phyloP scores from a whole-genome alignment of 1,140 invertebrate species.

The Lasioglossum albipes region DNA sequence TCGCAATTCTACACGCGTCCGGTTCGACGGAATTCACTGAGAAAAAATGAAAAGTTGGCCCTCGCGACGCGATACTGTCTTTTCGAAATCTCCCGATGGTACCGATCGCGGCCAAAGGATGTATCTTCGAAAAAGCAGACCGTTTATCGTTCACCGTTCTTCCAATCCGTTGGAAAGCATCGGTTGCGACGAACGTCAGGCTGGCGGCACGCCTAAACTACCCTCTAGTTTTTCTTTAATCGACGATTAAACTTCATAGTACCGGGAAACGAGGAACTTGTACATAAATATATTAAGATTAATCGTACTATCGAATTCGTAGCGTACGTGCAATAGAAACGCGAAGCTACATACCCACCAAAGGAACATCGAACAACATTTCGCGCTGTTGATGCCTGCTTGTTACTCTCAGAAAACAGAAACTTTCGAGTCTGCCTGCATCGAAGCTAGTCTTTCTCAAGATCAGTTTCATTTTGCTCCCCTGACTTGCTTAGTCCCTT shows the following conservation, averaged over 20 bases:
- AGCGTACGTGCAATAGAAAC: constrained; percentile 31
- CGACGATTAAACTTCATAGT: constrained; percentile 67
- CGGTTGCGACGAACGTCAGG: neutral
- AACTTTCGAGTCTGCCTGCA: too few species aligned
- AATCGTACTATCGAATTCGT: constrained; percentile 72
- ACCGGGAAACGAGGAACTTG: constrained; percentile 77
- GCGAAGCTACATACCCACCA: too few species aligned
- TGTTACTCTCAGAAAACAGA: too few species aligned
- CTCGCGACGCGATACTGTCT: neutral
- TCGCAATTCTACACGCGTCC: neutral
- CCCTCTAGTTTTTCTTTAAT: constrained; percentile 47
- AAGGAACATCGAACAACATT: too few species aligned
- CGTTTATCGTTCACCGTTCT: neutral
- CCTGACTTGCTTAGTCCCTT: too few species aligned
- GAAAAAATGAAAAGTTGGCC: neutral
- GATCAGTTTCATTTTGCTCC: too few species aligned
- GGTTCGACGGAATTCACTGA: neutral
- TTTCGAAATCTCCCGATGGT: neutral
- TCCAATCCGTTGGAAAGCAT: neutral
- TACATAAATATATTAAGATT: constrained; percentile 78
- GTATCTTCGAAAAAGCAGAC: neutral
- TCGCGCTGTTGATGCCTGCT: too few species aligned
- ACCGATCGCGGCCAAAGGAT: neutral
- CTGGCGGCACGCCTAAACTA: constrained; percentile 60
- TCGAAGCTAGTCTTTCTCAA: too few species aligned